Base-by-base conservation (phyloP, 1,140 invertebrate genomes). In the Gonioctena quinquepunctata region DNA sequence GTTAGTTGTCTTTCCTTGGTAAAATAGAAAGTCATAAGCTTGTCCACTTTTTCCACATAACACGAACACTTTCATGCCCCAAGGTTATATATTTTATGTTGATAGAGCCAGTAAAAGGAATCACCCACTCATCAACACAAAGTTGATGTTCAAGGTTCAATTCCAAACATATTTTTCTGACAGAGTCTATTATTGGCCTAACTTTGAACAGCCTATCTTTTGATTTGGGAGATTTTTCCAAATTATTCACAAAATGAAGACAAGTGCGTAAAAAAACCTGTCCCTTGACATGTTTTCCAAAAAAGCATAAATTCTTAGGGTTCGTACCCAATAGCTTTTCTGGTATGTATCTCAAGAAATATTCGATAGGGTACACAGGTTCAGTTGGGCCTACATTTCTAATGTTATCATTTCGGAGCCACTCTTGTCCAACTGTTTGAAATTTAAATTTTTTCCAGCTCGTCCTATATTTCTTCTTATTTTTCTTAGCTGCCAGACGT, bases 91-190 rank as follows among this genome's bases (percentile, higher is more conserved):
- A 61, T 64, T 70, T 66, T 2, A 70, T 16, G 69, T 64, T 33
- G 69, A 69, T 68, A 69, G 72, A 67, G 7, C 79, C 79, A 71
- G 80, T 82, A 69, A 77, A 83, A 13, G 76, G 75, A 28, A 84
- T 75, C 66, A 68, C 68, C 27, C 57, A 22, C 68, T 68, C 66
- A 83, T 82, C 77, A 19, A 82, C 60, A 67, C 63, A 68, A 25
- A 74, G 26, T 13, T 73, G 28, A 42, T n/a, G 28, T 42, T 42
- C 28, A 42, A 42, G 8, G n/a, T 8, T 42, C 8, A 42, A n/a
- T 42, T 42, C 28, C 28, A 42, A n/a, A 42, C 28, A 42, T 42
- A 8, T 42, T 42, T 42, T 42, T 42, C 28, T 42, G 28, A 42
- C 28, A 11, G 28, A 42, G n/a, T 42, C 28, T 42, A 42, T 42